Evolutionary conservation across 2,888 invertebrate species (phyloP).

Genomic region (Watsonalla binaria): DNA sequence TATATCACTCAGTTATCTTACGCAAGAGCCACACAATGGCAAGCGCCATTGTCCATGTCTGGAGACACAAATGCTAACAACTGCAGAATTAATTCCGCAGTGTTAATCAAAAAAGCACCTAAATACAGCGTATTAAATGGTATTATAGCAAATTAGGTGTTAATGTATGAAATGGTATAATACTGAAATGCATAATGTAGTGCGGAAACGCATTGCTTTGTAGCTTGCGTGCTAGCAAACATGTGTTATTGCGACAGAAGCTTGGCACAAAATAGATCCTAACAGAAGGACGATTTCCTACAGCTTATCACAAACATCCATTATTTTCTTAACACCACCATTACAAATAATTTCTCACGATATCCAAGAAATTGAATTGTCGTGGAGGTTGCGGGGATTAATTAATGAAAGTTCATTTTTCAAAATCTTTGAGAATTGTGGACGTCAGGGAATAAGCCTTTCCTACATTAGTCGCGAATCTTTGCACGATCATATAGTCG

Average conservation of each 20-base stretch:
- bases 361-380: too few relatives aligned
- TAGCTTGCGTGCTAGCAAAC: conserved; percentile 30
- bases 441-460: too few relatives aligned
- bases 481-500: too few relatives aligned
- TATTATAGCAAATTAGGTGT: conserved; percentile 5
- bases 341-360: too few relatives aligned
- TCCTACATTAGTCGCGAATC: too few relatives aligned
- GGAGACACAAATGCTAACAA: conserved; percentile 25
- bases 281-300: too few relatives aligned
- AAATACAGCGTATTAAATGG: conserved; percentile 15
- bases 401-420: too few relatives aligned
- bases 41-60: conserved; percentile 33
- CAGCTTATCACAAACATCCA: too few relatives aligned
- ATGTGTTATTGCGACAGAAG: conserved; percentile 28
- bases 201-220: conserved; percentile 50
- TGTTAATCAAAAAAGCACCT: conserved; percentile 16
- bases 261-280: too few relatives aligned
- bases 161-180: conserved; percentile 23
- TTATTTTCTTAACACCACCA: too few relatives aligned
- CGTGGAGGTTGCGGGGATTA: too few relatives aligned
- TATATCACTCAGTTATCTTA: conserved; percentile 14
- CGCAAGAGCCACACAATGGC: conserved; percentile 31
- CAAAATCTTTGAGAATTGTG: too few relatives aligned
- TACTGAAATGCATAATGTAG: conserved; percentile 37
- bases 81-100: conserved; percentile 17